Evolutionary conservation across 1,140 invertebrate species (phyloP).

Genomic region (Trachelipus rathkii): DNA sequence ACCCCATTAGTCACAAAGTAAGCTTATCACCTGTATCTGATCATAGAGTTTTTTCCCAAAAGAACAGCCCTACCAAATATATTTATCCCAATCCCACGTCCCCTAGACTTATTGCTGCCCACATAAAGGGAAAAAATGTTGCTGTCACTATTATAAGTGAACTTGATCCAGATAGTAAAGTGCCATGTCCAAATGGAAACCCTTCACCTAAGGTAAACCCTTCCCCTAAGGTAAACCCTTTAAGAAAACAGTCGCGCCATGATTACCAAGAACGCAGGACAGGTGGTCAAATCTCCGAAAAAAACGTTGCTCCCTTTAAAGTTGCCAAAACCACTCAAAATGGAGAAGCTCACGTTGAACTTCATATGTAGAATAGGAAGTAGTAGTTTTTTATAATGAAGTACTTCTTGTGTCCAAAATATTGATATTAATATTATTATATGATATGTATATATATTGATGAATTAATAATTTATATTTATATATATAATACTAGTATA

Average conservation of each 20-base stretch:
- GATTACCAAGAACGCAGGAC: neutral
- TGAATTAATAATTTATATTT: neutral
- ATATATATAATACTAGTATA: constrained; percentile 15
- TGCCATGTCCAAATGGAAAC: neutral
- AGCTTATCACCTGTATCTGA: neutral
- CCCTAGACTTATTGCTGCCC: neutral
- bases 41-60: neutral
- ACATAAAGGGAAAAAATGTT: neutral
- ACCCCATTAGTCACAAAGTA: neutral
- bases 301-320: neutral
- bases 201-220: too few species aligned
- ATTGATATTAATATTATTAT: neutral
- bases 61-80: neutral
- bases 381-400: neutral
- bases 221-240: neutral
- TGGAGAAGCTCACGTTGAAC: neutral
- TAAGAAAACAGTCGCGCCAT: neutral
- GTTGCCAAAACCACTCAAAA: constrained; percentile 1
- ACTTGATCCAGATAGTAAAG: neutral
- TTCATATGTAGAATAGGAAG: neutral
- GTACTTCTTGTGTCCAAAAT: neutral
- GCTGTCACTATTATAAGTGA: neutral
- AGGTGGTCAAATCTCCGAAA: too few species aligned
- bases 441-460: neutral
- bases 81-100: neutral